Evolutionary conservation across 2,113 vertebrate genomes (phyloP).

Genomic region (Trochalopteron elliotii): DNA sequence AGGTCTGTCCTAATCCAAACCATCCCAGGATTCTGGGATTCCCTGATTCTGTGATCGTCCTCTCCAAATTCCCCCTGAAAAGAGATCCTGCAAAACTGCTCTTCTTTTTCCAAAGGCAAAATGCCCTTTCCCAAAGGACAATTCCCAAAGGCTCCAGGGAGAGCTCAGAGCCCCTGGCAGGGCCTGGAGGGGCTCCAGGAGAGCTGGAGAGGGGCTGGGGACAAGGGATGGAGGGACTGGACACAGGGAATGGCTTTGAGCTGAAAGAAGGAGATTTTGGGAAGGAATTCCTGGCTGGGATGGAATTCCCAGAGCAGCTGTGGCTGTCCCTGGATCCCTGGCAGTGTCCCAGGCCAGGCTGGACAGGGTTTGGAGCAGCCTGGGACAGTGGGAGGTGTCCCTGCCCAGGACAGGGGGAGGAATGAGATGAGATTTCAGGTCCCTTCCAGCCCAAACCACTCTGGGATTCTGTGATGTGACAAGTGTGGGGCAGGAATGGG

Average conservation of each 20-base stretch:
- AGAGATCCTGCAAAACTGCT: too few species aligned
- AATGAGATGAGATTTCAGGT: rapidly evolving
- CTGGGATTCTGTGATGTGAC: neutral
- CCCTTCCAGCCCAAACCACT: neutral
- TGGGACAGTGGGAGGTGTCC: neutral
- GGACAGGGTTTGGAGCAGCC: neutral
- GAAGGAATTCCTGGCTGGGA: neutral
- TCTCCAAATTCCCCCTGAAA: too few species aligned
- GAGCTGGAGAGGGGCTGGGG: neutral
- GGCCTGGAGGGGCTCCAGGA: neutral
- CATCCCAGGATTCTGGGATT: too few species aligned
- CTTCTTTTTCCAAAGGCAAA: too few species aligned
- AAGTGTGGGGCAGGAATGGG: neutral
- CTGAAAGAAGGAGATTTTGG: too few species aligned
- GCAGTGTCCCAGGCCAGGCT: neutral
- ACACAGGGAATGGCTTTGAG: neutral
- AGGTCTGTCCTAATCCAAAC: too few species aligned
- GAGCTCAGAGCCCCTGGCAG: neutral
- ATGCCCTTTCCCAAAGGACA: too few species aligned
- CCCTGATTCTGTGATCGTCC: too few species aligned
- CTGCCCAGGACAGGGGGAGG: neutral
- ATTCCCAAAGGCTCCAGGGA: neutral
- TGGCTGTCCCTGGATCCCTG: neutral
- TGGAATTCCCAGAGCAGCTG: neutral
- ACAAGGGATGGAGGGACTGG: neutral